Evolutionary conservation across 2,113 vertebrate species (phyloP).

Genomic region (Synodontis membranacea): DNA sequence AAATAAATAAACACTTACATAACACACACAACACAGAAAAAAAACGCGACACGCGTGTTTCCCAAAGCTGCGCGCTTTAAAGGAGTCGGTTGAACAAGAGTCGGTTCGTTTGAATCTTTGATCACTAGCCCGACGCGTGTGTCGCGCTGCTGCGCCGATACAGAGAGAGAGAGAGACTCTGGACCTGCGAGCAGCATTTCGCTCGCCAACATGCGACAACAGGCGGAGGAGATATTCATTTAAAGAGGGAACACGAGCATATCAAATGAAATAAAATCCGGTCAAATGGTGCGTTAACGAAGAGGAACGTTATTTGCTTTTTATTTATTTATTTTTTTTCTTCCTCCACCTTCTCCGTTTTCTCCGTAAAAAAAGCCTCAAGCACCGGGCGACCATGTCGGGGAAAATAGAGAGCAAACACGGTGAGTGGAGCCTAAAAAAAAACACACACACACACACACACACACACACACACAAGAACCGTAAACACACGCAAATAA

Average conservation of each 20-base stretch:
- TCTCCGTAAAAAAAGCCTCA: conserved; percentile 7
- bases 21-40: too few relatives aligned
- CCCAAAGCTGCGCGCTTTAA: background rate
- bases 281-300: conserved; percentile 28
- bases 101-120: background rate
- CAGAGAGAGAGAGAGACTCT: background rate
- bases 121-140: background rate
- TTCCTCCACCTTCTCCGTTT: background rate
- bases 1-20: background rate
- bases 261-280: background rate
- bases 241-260: background rate
- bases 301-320: background rate
- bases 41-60: background rate
- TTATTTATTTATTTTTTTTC: background rate
- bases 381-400: conserved; percentile 40
- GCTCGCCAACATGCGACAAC: conserved; percentile 12
- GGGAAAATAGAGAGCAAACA: conserved; percentile 54
- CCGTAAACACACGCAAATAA: too few relatives aligned
- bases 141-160: background rate
- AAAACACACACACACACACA: background rate
- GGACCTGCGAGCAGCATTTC: background rate
- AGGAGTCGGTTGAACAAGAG: background rate
- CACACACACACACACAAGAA: too few relatives aligned
- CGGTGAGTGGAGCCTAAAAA: conserved; percentile 40
- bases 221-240: background rate